Evolutionary conservation across 2,113 vertebrate genomes (phyloP).

Genomic region (Tamias sibiricus): DNA sequence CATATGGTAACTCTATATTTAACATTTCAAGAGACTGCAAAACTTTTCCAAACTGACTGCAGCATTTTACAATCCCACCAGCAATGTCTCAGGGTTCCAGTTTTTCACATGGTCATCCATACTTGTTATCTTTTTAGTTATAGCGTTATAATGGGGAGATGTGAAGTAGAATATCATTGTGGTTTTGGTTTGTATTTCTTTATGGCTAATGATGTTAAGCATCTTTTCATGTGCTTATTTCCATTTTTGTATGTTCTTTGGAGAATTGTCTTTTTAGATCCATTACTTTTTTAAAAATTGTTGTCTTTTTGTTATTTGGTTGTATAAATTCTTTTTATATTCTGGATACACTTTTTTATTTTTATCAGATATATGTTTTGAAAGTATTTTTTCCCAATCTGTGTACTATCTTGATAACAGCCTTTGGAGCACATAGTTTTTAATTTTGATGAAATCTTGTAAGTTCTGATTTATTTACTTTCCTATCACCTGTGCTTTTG

Average conservation of each 20-base stretch:
- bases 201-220: background rate
- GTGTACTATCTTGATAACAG: background rate
- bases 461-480: background rate
- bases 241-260: background rate
- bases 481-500: conserved; percentile 24
- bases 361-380: background rate
- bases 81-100: background rate
- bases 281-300: conserved; percentile 9
- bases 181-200: conserved; percentile 23
- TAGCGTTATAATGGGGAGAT: background rate
- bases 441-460: conserved; percentile 48
- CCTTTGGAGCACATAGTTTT: conserved; percentile 32
- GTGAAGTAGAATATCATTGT: conserved; percentile 15
- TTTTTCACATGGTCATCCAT: background rate
- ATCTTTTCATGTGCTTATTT: conserved; percentile 19
- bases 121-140: background rate
- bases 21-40: background rate
- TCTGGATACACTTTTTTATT: background rate
- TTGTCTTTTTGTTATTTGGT: background rate
- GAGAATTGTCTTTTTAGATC: background rate
- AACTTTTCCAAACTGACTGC: background rate
- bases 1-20: conserved; percentile 5
- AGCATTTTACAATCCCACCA: background rate
- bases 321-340: background rate
- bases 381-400: background rate